phyloP scores from a whole-genome alignment of 2,888 invertebrate genomes.

The Gari tellinella region DNA sequence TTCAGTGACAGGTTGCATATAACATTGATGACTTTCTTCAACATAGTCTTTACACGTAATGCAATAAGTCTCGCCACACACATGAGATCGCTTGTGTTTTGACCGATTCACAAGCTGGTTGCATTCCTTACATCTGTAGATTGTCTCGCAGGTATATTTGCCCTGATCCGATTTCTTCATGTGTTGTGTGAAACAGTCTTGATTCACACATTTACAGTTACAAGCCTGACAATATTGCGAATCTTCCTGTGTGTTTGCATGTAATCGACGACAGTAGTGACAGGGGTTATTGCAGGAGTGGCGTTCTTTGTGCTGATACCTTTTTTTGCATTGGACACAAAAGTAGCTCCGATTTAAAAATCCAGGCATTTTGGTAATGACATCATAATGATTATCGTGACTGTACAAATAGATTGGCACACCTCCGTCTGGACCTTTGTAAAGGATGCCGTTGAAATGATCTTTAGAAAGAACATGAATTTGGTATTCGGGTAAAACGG shows the following conservation, averaged over 20 bases:
- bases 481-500: slow-evolving; percentile 17
- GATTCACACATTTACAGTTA: slow-evolving; percentile 30
- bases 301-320: slow-evolving; percentile 51
- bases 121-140: slow-evolving; percentile 21
- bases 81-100: slow-evolving; percentile 14
- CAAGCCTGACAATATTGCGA: slow-evolving; percentile 30
- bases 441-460: slow-evolving; percentile 32
- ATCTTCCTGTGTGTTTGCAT: slow-evolving; percentile 22
- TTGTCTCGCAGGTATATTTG: slow-evolving; percentile 23
- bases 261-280: slow-evolving; percentile 35
- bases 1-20: slow-evolving; percentile 20
- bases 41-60: slow-evolving; percentile 29
- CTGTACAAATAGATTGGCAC: slow-evolving; percentile 46
- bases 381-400: slow-evolving; percentile 52
- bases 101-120: slow-evolving; percentile 10
- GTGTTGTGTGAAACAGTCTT: slow-evolving; percentile 26
- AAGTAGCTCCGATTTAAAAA: slow-evolving; percentile 45
- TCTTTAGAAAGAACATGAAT: slow-evolving; percentile 45
- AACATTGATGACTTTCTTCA: slow-evolving; percentile 21
- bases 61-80: slow-evolving; percentile 21
- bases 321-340: slow-evolving; percentile 50
- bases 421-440: slow-evolving; percentile 42
- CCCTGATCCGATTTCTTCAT: slow-evolving; percentile 18
- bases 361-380: slow-evolving; percentile 51
- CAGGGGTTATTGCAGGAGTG: slow-evolving; percentile 51